phyloP scores from a whole-genome alignment of 2,888 invertebrate species.

The Drosophila peninsularis region DNA sequence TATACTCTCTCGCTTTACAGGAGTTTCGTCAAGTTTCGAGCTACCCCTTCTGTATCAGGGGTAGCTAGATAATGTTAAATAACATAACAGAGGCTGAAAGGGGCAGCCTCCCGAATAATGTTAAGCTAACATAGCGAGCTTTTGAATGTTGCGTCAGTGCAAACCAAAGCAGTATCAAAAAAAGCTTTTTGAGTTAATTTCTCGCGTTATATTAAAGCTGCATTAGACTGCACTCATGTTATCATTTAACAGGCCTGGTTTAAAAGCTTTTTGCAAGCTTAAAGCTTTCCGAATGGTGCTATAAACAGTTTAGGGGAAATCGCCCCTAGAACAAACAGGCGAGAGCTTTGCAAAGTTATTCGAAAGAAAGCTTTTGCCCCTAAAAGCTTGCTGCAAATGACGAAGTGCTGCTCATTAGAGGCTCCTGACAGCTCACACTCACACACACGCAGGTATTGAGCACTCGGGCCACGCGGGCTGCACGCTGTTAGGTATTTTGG shows the following conservation, averaged over 20 bases:
- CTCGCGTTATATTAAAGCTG: not conserved
- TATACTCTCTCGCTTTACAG: constrained; percentile 34
- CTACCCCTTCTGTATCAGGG: constrained; percentile 56
- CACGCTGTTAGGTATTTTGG: constrained; percentile 60
- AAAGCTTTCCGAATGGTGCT: not conserved
- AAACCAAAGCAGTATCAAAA: not conserved
- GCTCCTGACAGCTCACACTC: constrained; percentile 7
- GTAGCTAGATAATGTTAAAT: constrained; percentile 62
- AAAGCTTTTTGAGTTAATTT: not conserved
- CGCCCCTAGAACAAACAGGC: constrained; percentile 11
- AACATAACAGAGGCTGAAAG: constrained; percentile 11
- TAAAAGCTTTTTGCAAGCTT: not conserved
- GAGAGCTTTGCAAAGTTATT: constrained; percentile 23
- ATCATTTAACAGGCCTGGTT: not conserved
- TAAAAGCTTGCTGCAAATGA: constrained; percentile 28
- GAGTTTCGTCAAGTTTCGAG: constrained; percentile 60
- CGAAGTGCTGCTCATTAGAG: constrained; percentile 43
- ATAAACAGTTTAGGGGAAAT: constrained; percentile 40
- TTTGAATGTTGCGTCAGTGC: not conserved
- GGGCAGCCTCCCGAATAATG: not conserved
- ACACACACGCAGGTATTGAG: not conserved
- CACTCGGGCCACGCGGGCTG: constrained; percentile 46
- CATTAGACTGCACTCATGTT: not conserved
- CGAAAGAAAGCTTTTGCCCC: constrained; percentile 16
- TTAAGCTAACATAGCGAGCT: not conserved